These are phyloP conservation scores for Andrena fulva DNA, from an alignment of 2,888 invertebrate genomes.

Conservation along the genomic window DNA sequence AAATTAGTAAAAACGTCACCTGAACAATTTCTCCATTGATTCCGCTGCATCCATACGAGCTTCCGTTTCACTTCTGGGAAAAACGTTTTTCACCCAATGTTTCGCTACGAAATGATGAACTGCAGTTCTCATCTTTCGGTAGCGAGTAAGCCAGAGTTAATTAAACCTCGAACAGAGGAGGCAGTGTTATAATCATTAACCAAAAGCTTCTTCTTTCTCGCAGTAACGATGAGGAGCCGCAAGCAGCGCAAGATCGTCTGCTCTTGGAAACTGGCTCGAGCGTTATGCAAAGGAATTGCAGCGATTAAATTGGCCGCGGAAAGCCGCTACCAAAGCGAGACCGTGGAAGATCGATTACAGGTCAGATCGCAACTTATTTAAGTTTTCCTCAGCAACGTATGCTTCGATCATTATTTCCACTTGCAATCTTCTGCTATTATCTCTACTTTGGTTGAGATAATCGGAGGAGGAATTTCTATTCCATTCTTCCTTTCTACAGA, in stretches of 20 bases:
- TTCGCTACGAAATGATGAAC: background rate
- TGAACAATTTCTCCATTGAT: background rate
- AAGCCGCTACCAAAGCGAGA: background rate
- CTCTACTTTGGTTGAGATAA: background rate
- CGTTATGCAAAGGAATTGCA: conserved; percentile 48
- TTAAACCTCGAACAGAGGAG: conserved; percentile 48
- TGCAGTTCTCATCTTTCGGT: conserved; percentile 11
- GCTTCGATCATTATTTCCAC: background rate
- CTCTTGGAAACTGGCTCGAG: conserved; percentile 10
- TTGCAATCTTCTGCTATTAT: background rate
- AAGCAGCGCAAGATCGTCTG: conserved; percentile 6
- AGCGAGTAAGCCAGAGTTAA: conserved; percentile 8
- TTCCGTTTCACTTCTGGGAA: background rate
- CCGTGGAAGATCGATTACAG: conserved; percentile 3
- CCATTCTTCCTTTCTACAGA: background rate
- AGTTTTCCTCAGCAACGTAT: background rate
- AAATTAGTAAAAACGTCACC: background rate
- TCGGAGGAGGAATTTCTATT: background rate
- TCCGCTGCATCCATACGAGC: background rate
- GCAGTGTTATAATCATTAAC: conserved; percentile 54
- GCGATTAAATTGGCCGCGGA: conserved; percentile 29
- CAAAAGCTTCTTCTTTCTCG: conserved; percentile 25
- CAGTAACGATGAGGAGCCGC: conserved; percentile 15
- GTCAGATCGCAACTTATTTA: too few species aligned
- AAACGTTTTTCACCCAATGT: background rate